phyloP scores from a whole-genome alignment of 2,888 invertebrate genomes.

The Linnaemya vulpina region DNA sequence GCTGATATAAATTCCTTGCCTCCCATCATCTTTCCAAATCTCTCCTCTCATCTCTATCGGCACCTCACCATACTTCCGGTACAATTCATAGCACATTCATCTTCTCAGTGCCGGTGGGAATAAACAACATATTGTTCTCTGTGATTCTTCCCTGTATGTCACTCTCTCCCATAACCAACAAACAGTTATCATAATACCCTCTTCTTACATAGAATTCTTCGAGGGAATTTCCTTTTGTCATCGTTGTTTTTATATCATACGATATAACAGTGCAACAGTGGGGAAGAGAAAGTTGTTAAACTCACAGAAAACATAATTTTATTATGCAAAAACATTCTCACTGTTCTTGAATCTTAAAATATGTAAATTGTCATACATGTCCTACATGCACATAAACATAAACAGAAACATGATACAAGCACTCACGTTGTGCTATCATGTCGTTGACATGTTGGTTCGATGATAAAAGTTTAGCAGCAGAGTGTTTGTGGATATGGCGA shows the following conservation, averaged over 20 bases:
- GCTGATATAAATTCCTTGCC: too few species aligned
- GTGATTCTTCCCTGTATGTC: too few species aligned
- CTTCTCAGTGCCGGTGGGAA: too few species aligned
- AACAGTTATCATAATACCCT: too few species aligned
- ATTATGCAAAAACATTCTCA: background rate
- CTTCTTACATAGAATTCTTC: too few species aligned
- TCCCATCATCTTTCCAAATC: too few species aligned
- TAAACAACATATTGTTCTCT: too few species aligned
- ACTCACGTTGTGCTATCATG: background rate
- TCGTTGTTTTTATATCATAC: background rate
- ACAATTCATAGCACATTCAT: too few species aligned
- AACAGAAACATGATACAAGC: background rate
- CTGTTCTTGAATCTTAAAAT: background rate
- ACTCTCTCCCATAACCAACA: too few species aligned
- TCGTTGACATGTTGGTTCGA: background rate
- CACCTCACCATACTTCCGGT: too few species aligned
- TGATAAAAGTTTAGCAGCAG: background rate
- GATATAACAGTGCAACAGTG: background rate
- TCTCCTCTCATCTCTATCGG: too few species aligned
- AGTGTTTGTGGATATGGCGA: background rate
- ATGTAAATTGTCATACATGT: background rate
- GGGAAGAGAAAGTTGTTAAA: background rate
- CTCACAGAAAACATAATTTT: background rate
- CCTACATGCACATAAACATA: background rate
- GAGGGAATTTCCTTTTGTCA: background rate